phyloP scores from a whole-genome alignment of 2,888 invertebrate species.

The Phyto melanocephala region DNA sequence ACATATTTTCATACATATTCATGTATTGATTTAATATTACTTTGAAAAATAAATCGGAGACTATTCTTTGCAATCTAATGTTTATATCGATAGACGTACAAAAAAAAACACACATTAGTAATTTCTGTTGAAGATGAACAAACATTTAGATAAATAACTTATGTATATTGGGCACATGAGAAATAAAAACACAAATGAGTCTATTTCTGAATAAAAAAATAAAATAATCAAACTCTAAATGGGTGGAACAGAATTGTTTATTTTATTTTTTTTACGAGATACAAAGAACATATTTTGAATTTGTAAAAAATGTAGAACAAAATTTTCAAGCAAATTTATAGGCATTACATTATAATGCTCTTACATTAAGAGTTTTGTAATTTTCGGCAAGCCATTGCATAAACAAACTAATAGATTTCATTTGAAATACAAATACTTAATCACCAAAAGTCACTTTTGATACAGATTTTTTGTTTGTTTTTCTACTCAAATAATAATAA shows the following conservation, averaged over 20 bases:
- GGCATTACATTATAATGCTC: no score
- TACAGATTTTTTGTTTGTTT: no score
- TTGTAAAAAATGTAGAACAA: neutral
- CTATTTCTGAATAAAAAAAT: neutral
- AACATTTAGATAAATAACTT: neutral
- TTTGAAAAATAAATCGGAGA: neutral
- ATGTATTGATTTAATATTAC: neutral
- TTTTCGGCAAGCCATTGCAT: no score
- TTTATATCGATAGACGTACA: neutral
- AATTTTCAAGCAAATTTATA: no score
- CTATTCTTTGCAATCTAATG: neutral
- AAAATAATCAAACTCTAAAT: neutral
- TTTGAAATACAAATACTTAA: no score
- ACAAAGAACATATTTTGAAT: neutral
- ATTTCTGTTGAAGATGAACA: neutral
- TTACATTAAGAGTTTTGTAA: no score
- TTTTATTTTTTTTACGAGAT: neutral
- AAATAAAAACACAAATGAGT: neutral
- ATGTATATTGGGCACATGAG: neutral
- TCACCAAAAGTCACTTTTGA: no score
- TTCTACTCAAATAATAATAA: no score
- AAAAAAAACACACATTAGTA: neutral
- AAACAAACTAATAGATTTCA: no score
- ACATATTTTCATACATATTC: no score
- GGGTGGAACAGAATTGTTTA: neutral